These are phyloP conservation scores for Semnopithecus entellus DNA, from an alignment of 2,113 vertebrate genomes.

Conservation along the genomic window DNA sequence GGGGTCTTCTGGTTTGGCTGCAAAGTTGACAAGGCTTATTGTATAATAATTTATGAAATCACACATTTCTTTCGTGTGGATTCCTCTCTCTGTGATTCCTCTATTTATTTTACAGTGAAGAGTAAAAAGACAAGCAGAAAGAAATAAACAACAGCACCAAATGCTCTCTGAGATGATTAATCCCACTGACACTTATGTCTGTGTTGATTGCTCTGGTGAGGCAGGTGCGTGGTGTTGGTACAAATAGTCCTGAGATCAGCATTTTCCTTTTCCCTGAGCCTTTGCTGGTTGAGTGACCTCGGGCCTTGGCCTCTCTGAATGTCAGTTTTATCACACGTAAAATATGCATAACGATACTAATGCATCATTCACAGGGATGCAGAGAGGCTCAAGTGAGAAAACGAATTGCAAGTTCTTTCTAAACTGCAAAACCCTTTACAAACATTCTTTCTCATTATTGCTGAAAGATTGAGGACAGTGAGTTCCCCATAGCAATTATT, in stretches of 20 bases:
- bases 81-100: neutral
- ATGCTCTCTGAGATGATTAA: too few species aligned
- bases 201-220: fast-evolving
- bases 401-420: neutral
- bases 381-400: neutral
- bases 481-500: neutral
- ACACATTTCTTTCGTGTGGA: fast-evolving
- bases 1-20: neutral
- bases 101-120: neutral
- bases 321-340: too few species aligned
- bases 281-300: neutral
- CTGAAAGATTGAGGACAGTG: fast-evolving
- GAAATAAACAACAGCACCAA: neutral
- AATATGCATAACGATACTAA: neutral
- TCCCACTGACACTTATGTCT: fast-evolving
- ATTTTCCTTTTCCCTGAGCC: neutral
- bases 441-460: neutral
- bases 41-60: neutral
- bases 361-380: neutral
- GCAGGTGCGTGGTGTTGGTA: neutral
- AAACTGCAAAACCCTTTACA: neutral
- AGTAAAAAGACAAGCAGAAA: neutral
- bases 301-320: neutral
- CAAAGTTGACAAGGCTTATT: neutral
- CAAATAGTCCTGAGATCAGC: neutral